Evolutionary conservation across 1,140 invertebrate species (phyloP).

Genomic region (Formica exsecta): DNA sequence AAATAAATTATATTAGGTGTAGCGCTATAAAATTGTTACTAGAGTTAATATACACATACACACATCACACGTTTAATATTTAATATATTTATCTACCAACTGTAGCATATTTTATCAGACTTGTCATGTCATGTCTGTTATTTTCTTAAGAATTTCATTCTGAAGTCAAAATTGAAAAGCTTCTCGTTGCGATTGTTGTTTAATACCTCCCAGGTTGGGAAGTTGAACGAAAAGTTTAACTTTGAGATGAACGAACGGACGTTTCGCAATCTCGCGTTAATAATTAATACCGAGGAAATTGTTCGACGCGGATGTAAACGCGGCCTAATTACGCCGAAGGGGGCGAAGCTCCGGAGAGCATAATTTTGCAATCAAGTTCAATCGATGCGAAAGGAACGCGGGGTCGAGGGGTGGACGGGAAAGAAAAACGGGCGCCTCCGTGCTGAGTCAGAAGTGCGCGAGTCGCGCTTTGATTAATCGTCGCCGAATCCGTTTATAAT

Average conservation of each 20-base stretch:
- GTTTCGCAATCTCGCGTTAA: slow-evolving; percentile 32
- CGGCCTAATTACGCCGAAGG: slow-evolving; percentile 25
- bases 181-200: slow-evolving; percentile 5
- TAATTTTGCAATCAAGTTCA: slow-evolving; percentile 61
- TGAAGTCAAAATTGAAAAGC: neutral
- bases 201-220: neutral
- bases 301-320: slow-evolving; percentile 14
- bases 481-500: slow-evolving; percentile 40
- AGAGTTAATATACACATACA: neutral
- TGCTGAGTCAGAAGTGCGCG: slow-evolving; percentile 25
- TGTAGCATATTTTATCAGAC: neutral
- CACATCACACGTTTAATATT: neutral
- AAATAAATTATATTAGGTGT: neutral
- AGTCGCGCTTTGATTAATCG: slow-evolving; percentile 47
- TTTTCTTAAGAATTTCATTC: neutral
- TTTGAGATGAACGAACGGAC: slow-evolving; percentile 2
- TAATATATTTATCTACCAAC: neutral
- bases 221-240: slow-evolving; percentile 1
- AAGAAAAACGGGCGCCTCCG: slow-evolving; percentile 37
- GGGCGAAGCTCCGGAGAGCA: slow-evolving; percentile 15
- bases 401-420: neutral
- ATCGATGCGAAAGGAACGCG: neutral
- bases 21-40: neutral
- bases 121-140: neutral
- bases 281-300: slow-evolving; percentile 56